These are phyloP conservation scores for Acrocephalus arundinaceus DNA, from an alignment of 2,113 vertebrate genomes.

Conservation along the genomic window DNA sequence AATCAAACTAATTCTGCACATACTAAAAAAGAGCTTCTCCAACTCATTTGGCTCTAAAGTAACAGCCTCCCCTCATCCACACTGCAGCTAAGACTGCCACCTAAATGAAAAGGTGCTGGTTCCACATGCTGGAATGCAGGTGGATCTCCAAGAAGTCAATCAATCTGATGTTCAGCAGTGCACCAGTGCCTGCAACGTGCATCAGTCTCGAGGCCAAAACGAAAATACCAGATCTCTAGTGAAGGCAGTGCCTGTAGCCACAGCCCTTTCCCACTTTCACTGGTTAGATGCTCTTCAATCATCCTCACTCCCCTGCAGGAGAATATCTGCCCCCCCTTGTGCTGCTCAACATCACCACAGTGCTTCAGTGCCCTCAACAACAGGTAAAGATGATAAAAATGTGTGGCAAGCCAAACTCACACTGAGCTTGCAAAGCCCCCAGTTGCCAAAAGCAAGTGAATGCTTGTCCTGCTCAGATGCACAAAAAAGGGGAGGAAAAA, in stretches of 20 bases:
- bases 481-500: background rate
- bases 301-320: fast-evolving
- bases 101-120: background rate
- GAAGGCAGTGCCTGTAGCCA: background rate
- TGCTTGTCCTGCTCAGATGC: background rate
- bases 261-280: background rate
- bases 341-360: background rate
- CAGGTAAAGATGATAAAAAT: background rate
- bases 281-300: background rate
- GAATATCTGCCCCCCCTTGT: background rate
- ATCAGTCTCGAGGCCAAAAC: background rate
- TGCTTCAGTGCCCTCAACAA: background rate
- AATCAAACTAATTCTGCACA: slow-evolving; percentile 48
- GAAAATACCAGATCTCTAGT: background rate
- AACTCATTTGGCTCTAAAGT: slow-evolving; percentile 5
- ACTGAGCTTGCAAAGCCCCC: background rate
- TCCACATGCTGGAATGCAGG: background rate
- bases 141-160: background rate
- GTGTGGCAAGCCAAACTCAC: background rate
- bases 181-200: background rate
- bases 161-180: background rate
- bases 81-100: background rate
- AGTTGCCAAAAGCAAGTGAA: background rate
- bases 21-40: background rate
- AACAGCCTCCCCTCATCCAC: background rate